Percentiles rank a stretch among this genome's conserved stretches.
These are phyloP conservation scores for Mizuhopecten yessoensis DNA, from an alignment of 1,140 invertebrate species.

Conservation along the genomic window DNA sequence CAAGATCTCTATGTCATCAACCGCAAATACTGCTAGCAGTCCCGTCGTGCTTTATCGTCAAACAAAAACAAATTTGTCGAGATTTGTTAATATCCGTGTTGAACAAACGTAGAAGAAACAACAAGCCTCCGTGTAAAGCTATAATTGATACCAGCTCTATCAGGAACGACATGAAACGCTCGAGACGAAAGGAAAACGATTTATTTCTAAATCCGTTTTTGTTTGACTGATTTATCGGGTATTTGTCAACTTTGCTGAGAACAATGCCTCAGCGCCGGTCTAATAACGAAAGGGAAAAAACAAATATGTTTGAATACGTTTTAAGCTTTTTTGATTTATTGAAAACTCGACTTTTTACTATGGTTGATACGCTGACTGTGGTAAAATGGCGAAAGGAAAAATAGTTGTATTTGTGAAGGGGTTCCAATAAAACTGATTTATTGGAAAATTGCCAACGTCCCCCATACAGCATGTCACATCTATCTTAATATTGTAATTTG, in stretches of 20 bases:
- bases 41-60: neutral
- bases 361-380: neutral
- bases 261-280: neutral
- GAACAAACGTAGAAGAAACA: neutral
- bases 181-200: neutral
- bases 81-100: neutral
- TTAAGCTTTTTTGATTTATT: neutral
- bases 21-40: neutral
- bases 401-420: neutral
- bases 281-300: neutral
- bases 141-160: neutral
- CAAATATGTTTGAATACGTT: neutral
- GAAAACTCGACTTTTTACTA: neutral
- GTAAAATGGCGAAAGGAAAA: neutral
- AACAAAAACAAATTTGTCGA: neutral
- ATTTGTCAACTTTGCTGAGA: neutral
- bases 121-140: neutral
- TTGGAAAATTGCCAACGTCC: neutral
- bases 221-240: neutral
- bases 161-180: neutral
- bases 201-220: neutral
- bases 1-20: neutral
- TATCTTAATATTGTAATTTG: neutral
- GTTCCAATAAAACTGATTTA: neutral
- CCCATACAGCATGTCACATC: neutral